Conservation (phyloP, 2,888 invertebrate genomes). For the Peribatodes rhomboidaria region DNA sequence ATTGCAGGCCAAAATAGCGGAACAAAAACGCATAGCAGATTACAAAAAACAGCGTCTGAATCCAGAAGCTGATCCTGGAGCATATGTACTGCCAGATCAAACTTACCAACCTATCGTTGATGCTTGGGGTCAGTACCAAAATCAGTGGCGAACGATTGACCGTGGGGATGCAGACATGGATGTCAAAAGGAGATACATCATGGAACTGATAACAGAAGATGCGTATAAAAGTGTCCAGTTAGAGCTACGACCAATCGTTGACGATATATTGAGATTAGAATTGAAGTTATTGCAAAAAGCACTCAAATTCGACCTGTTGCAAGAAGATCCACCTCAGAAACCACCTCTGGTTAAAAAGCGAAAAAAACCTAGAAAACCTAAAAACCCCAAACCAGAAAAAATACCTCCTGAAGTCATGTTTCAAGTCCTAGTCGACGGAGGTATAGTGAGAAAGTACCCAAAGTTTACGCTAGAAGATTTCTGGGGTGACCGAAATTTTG, state of each 20-base stretch:
- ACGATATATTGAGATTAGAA: slow-evolving; percentile 88
- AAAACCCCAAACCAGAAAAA: slow-evolving; percentile 45
- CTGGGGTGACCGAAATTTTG: slow-evolving; percentile 89
- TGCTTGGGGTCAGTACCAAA: slow-evolving; percentile 69
- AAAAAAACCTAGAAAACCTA: slow-evolving; percentile 65
- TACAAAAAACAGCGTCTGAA: slow-evolving; percentile 79
- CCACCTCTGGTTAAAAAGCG: slow-evolving; percentile 67
- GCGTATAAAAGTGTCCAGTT: slow-evolving; percentile 88
- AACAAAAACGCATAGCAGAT: slow-evolving; percentile 74
- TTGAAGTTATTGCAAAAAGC: slow-evolving; percentile 83
- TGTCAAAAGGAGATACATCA: slow-evolving; percentile 87
- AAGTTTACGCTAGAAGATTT: slow-evolving; percentile 87
- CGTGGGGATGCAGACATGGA: slow-evolving; percentile 81
- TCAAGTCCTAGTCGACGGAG: slow-evolving; percentile 89
- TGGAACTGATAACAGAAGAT: slow-evolving; percentile 88
- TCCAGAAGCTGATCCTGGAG: slow-evolving; percentile 78
- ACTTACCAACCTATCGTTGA: slow-evolving; percentile 56
- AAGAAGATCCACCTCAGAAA: slow-evolving; percentile 46
- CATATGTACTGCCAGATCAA: slow-evolving; percentile 65
- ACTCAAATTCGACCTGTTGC: slow-evolving; percentile 73
- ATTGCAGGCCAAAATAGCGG: slow-evolving; percentile 66
- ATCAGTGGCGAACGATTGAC: slow-evolving; percentile 73
- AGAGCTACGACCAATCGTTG: slow-evolving; percentile 89
- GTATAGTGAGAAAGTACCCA: slow-evolving; percentile 89
- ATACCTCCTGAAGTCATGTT: slow-evolving; percentile 88